Evolutionary conservation across 1,140 invertebrate species (phyloP), one percentile per base, ranked within the genome.

Genomic region (Alviniconcha marisindica): DNA sequence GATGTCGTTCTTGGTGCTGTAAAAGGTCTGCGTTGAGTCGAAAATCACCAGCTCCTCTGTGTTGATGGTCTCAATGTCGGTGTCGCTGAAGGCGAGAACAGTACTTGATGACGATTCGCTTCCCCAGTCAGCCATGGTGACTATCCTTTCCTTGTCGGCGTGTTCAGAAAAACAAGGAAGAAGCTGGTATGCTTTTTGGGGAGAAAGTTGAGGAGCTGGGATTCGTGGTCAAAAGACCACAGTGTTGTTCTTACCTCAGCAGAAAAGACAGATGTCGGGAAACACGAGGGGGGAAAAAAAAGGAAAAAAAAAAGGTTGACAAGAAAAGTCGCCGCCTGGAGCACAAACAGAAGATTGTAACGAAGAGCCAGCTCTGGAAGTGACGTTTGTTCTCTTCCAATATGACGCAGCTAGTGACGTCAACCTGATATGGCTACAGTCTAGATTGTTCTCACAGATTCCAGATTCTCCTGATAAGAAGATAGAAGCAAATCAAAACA

Each of bases 1-100:
- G 38, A 80, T 66, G 60, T 80, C 78, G 14, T 66, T 44, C 48
- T 66, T 60, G 78, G 66, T 80, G 54, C 15, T 66, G 78, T 80
- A 80, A 21, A 60, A 42, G 36, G 78, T 80, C n/a, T 66, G 33
- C 2, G 31, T n/a, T 1, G 78, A 60, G 24, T 80, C 15, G 38
- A 80, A 80, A 15, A 69, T 63, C 78, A 80, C 78, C 78, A 80
- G 78, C 78, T 80, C 78, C 60, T 80, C 78, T n/a, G 18, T 60
- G 60, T 66, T 80, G 18, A 80, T 69, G 15, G 78, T 80, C 38
- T 80, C 78, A 0, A 80, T 18, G 5, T 80, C 78, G 4, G 56
- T 66, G 78, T 80, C 78, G 40, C 78, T 80, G 31, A 78, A 33
- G 4, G 42, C 51, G 40, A 24, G 42, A 24, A 38, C 36, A 24